Evolutionary conservation across 2,888 invertebrate genomes (phyloP).

Genomic region (Ernsta delagoae): DNA sequence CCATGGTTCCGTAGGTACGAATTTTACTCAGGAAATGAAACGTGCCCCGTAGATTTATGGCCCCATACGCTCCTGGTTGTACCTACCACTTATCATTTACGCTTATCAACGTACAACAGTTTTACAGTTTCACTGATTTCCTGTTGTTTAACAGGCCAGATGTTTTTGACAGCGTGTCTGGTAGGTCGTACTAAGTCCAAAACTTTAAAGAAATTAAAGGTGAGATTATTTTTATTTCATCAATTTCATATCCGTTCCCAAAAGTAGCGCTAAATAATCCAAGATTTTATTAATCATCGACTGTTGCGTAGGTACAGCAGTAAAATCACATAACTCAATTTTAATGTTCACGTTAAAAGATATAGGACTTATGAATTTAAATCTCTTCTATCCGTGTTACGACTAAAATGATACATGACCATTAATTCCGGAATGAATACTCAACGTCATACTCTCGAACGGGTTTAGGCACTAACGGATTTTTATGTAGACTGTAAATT

Average conservation of each 20-base stretch:
- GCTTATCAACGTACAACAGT: constrained; percentile 53
- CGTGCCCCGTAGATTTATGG: constrained; percentile 72
- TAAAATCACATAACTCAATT: background rate
- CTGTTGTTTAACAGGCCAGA: too few species aligned
- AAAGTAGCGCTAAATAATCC: too few species aligned
- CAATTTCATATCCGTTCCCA: too few species aligned
- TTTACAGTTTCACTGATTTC: constrained; percentile 43
- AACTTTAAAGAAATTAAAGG: background rate
- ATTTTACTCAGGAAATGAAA: constrained; percentile 81
- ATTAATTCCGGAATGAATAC: constrained; percentile 32
- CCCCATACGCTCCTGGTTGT: constrained; percentile 60
- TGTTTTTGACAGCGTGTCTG: background rate
- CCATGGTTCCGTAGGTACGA: constrained; percentile 59
- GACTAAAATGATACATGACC: constrained; percentile 19
- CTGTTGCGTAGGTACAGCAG: background rate
- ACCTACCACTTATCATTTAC: constrained; percentile 79
- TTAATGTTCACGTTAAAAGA: background rate
- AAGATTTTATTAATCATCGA: too few species aligned
- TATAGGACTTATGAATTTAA: background rate
- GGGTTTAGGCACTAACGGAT: constrained; percentile 25
- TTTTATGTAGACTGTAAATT: constrained; percentile 35
- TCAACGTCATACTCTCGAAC: constrained; percentile 22
- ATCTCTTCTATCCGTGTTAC: background rate
- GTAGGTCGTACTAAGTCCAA: background rate
- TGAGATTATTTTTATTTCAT: too few species aligned